Base-by-base conservation (phyloP, 2,113 vertebrate genomes). In the Elephantulus edwardii region DNA sequence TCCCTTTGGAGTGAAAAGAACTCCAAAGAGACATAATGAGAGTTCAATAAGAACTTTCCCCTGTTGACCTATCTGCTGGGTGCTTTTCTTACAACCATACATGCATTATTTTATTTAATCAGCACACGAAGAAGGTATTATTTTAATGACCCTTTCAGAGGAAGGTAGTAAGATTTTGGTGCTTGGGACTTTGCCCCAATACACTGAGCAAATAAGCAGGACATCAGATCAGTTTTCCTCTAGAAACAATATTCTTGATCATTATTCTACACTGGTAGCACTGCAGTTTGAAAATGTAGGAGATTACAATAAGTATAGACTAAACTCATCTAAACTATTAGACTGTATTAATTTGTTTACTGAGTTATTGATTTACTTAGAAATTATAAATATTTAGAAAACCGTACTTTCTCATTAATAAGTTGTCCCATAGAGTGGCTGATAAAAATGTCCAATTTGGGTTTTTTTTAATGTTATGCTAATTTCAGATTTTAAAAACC, bases 401-500 rank as follows among this genome's bases (percentile, higher is more conserved):
- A 94, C 66, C 40, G 30, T 80, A 64, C n/a, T 83, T 94, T 92
- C 76, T 92, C 24, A 92, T 91, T 91, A 95, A 86, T 95, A 83
- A 84, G 76, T 82, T 78, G 89, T 82, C 85, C 78, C 40, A 56
- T 93, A 74, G 80, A 92, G 84, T 84, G 81, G 83, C 66, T 89
- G 81, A 89, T 85, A 92, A 93, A n/a, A 92, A 82, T 70, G 40
- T 91, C 44, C 91, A 86, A 72, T 89, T 93, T 94, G 80, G n/a
- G n/a, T n/a, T n/a, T 79, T 89, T 92, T 78, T 75, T 91, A 92
- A 78, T 92, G 42, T 79, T 93, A 93, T 92, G 64, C 66, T 86
- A 92, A 94, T 95, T 91, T 79, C 76, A 93, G 42, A 70, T 91
- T 75, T 91, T 91, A 66, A 95, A 96, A 94, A 91, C 44, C 90